Percentiles rank a stretch among this genome's conserved stretches.
Evolutionary conservation across 1,140 invertebrate species (phyloP).

Genomic region (Drosophila bocqueti): DNA sequence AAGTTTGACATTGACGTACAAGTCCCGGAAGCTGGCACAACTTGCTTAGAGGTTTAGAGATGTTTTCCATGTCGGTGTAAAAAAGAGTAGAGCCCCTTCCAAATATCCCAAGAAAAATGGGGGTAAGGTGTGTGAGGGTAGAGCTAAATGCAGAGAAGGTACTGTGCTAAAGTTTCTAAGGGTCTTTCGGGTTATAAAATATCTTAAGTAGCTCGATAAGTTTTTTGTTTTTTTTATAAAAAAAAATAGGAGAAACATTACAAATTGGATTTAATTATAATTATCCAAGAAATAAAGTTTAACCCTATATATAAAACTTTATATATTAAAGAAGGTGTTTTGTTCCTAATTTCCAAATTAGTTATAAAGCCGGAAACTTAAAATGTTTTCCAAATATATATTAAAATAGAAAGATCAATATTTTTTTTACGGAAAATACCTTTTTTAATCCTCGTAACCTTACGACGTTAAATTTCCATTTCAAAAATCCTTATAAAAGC

Average conservation of each 20-base stretch:
- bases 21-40: conserved; percentile 64
- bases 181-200: background rate
- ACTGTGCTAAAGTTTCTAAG: no score
- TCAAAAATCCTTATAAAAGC: background rate
- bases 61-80: conserved; percentile 59
- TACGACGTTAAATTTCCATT: background rate
- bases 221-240: background rate
- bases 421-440: background rate
- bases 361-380: background rate
- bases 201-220: background rate
- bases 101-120: background rate
- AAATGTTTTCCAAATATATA: background rate
- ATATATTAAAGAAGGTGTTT: background rate
- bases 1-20: conserved; percentile 80
- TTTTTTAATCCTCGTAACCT: background rate
- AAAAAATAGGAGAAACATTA: background rate
- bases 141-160: background rate
- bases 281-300: no score
- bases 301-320: no score
- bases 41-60: conserved; percentile 65
- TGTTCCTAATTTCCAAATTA: background rate
- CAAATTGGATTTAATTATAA: no score
- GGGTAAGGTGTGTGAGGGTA: conserved; percentile 37
- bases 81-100: background rate
- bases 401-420: background rate